phyloP scores from a whole-genome alignment of 2,113 vertebrate species.

The Oryzias melastigma region DNA sequence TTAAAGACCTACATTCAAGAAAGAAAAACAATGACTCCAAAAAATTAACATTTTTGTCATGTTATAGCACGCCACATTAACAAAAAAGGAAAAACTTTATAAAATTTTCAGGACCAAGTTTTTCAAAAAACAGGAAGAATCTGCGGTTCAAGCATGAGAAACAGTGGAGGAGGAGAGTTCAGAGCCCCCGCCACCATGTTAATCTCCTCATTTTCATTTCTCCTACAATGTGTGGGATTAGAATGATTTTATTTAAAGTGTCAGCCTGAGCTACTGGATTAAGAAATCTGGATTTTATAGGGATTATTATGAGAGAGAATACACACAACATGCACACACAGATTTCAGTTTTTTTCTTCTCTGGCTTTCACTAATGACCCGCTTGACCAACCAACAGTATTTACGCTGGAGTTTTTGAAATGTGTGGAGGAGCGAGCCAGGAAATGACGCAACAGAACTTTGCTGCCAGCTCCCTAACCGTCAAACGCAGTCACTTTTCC shows the following conservation, averaged over 20 bases:
- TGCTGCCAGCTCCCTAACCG: constrained; percentile 9
- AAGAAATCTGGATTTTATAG: constrained; percentile 96
- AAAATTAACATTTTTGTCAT: too few relatives aligned
- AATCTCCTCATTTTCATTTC: constrained; percentile 95
- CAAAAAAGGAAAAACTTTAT: background rate
- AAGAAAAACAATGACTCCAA: too few relatives aligned
- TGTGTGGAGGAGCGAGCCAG: too few relatives aligned
- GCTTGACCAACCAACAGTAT: constrained; percentile 67
- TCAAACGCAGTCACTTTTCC: background rate
- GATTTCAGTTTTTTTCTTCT: constrained; percentile 42
- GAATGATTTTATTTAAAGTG: constrained; percentile 99
- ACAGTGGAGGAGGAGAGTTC: constrained; percentile 74
- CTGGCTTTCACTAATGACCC: constrained; percentile 65
- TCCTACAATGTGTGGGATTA: constrained; percentile 95
- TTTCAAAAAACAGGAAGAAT: background rate
- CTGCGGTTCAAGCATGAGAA: constrained; percentile 29
- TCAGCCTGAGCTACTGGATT: constrained; percentile 97
- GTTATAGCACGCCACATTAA: too few relatives aligned
- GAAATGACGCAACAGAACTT: too few relatives aligned
- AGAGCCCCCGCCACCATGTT: constrained; percentile 34
- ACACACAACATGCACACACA: constrained; percentile 69
- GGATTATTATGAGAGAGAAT: constrained; percentile 87
- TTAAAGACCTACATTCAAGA: too few relatives aligned
- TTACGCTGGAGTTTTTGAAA: constrained; percentile 34
- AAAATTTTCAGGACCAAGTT: too few relatives aligned